Evolutionary conservation across 1,140 invertebrate species (phyloP).

Genomic region (Caerostris darwini): DNA sequence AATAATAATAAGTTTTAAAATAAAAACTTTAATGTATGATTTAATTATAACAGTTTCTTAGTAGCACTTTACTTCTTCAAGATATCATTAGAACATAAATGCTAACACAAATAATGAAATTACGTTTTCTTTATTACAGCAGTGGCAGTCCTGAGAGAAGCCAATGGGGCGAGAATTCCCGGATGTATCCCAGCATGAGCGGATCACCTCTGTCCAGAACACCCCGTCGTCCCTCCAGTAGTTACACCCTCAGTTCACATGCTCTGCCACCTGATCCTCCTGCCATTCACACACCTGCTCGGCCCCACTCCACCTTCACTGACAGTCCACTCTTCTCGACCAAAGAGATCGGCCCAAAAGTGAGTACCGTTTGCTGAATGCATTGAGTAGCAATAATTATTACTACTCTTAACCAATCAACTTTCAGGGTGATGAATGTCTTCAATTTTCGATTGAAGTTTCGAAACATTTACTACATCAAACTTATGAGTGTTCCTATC

Average conservation of each 20-base stretch:
- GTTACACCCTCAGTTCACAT: slow-evolving; percentile 70
- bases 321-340: slow-evolving; percentile 54
- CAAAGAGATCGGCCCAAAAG: slow-evolving; percentile 55
- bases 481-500: too few relatives aligned
- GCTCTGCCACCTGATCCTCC: slow-evolving; percentile 33
- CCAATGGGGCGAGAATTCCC: slow-evolving; percentile 61
- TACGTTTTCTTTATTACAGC: slow-evolving; percentile 3
- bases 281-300: neutral
- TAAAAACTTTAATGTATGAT: too few relatives aligned
- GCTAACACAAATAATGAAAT: too few relatives aligned
- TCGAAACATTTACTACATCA: too few relatives aligned
- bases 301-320: slow-evolving; percentile 71
- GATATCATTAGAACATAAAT: too few relatives aligned
- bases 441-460: too few relatives aligned
- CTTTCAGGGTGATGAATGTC: too few relatives aligned
- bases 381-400: too few relatives aligned
- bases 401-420: too few relatives aligned
- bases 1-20: too few relatives aligned
- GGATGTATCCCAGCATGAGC: neutral
- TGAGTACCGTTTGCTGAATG: neutral
- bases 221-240: slow-evolving; percentile 66
- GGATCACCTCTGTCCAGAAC: slow-evolving; percentile 46
- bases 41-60: too few relatives aligned
- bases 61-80: too few relatives aligned
- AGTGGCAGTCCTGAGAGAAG: slow-evolving; percentile 64